A percentile compares a stretch with the other conserved stretches of the same genome.
phyloP scores from a whole-genome alignment of 2,888 invertebrate genomes.

The Leucoptera coffeella region DNA sequence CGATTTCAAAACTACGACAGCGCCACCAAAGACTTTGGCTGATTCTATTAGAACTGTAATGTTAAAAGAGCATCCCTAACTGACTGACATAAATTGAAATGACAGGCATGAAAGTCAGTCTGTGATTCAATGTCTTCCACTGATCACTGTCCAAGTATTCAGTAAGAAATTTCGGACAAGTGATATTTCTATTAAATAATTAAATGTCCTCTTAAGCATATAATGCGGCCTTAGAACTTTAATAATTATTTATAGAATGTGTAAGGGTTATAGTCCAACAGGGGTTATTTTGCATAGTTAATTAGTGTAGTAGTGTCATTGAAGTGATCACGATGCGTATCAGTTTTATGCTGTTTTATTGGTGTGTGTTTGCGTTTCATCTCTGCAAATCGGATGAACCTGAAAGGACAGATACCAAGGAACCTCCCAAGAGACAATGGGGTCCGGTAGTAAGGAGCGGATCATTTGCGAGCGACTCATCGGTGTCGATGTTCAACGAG shows the following conservation, averaged over 20 bases:
- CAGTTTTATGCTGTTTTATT: constrained; percentile 40
- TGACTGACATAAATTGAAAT: too few species aligned
- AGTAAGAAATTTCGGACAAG: too few species aligned
- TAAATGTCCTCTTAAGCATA: too few species aligned
- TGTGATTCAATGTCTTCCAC: too few species aligned
- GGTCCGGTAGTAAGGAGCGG: constrained; percentile 28
- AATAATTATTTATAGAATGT: constrained; percentile 31
- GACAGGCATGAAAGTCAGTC: too few species aligned
- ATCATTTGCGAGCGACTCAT: constrained; percentile 26
- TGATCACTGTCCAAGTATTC: too few species aligned
- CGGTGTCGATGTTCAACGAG: constrained; percentile 28
- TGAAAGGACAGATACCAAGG: constrained; percentile 37
- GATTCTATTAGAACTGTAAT: too few species aligned
- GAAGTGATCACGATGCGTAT: constrained; percentile 46
- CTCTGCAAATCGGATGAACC: constrained; percentile 41
- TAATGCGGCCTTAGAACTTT: constrained; percentile 31
- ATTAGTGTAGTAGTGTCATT: constrained; percentile 34
- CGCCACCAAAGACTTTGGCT: too few species aligned
- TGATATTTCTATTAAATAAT: too few species aligned
- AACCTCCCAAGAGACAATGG: constrained; percentile 33
- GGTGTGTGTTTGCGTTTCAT: constrained; percentile 46
- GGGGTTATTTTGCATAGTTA: constrained; percentile 23
- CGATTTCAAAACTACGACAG: too few species aligned
- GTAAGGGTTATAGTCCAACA: constrained; percentile 28
- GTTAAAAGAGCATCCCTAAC: too few species aligned